Evolutionary conservation across 2,888 invertebrate species (phyloP).

Genomic region (Pachydiplax longipennis): DNA sequence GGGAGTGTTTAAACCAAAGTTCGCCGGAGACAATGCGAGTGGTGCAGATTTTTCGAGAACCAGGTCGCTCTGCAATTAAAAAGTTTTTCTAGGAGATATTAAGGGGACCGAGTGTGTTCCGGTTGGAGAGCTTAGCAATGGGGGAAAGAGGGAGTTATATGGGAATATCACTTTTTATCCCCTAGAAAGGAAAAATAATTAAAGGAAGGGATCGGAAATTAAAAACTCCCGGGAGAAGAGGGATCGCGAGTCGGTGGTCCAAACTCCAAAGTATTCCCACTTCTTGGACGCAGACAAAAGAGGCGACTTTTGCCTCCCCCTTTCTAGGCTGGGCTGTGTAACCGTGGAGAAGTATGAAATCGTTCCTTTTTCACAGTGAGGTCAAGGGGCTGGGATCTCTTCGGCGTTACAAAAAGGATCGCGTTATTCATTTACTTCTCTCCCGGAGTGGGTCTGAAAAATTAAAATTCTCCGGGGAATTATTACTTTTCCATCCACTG

Average conservation of each 20-base stretch:
- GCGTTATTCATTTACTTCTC: background rate
- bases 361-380: background rate
- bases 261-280: background rate
- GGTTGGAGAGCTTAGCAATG: too few relatives aligned
- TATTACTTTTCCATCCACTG: background rate
- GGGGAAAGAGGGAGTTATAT: too few relatives aligned
- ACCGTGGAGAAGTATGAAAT: background rate
- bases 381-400: background rate
- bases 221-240: background rate
- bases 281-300: background rate
- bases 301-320: background rate
- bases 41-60: background rate
- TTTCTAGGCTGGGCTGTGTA: background rate
- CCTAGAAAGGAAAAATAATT: too few relatives aligned
- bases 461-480: background rate
- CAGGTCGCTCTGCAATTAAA: background rate
- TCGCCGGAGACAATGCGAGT: background rate
- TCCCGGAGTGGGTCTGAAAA: background rate
- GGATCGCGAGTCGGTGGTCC: background rate
- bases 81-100: background rate
- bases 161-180: too few relatives aligned
- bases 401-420: background rate
- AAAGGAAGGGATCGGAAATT: background rate
- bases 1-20: too few relatives aligned
- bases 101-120: too few relatives aligned